Evolutionary conservation across 2,113 vertebrate genomes (phyloP).

Genomic region (Leptocoma aspasia): DNA sequence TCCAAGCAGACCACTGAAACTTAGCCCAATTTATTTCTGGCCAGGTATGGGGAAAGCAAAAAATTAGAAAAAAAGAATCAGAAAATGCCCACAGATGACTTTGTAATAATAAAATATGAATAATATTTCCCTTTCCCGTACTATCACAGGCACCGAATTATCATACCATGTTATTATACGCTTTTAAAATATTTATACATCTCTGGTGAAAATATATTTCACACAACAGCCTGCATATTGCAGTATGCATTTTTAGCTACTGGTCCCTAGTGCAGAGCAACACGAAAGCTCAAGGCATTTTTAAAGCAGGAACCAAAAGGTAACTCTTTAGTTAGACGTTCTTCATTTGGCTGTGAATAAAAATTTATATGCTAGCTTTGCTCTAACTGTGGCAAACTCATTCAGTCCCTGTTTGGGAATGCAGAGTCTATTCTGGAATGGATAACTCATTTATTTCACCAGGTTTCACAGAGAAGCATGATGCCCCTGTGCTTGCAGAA

Average conservation of each 20-base stretch:
- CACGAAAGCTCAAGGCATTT: not conserved
- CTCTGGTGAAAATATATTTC: not conserved
- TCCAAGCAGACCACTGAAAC: not conserved
- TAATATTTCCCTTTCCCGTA: not conserved
- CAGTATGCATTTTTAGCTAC: not conserved
- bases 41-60: not conserved
- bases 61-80: not conserved
- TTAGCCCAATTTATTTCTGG: not conserved
- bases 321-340: not conserved
- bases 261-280: not conserved
- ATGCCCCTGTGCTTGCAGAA: not conserved
- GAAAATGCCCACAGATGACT: not conserved
- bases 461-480: not conserved
- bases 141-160: not conserved
- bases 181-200: constrained; percentile 18
- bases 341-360: not conserved
- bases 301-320: not conserved
- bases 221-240: not conserved
- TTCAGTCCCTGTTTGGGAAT: not conserved
- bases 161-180: not conserved
- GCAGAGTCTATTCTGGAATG: not conserved
- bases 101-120: not conserved
- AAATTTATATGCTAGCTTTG: not conserved
- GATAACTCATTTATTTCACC: not conserved
- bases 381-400: not conserved